phyloP scores from a whole-genome alignment of 2,797 vertebrate species.

The Huso huso region DNA sequence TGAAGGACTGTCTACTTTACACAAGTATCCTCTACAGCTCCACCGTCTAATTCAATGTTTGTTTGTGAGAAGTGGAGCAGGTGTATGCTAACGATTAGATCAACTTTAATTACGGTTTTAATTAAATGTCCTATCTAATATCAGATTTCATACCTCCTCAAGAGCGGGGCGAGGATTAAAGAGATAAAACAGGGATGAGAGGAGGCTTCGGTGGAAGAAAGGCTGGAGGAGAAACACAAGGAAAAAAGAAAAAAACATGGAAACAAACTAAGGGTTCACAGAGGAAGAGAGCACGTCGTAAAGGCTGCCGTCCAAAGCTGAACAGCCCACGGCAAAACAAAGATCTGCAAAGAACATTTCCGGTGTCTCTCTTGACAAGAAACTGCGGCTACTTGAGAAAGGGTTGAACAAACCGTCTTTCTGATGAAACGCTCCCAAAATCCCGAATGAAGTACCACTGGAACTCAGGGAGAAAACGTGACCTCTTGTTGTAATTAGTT shows the following conservation, averaged over 20 bases:
- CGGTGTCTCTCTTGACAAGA: no score
- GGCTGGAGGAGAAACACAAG: conserved; percentile 12
- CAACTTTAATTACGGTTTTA: conserved; percentile 86
- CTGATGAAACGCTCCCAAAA: no score
- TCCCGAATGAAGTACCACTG: no score
- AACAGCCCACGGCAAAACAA: no score
- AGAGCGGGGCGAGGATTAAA: conserved; percentile 36
- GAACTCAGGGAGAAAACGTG: no score
- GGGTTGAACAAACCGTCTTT: no score
- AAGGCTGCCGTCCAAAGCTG: no score
- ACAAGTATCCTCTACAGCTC: conserved; percentile 58
- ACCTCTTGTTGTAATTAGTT: no score
- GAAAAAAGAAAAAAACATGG: conserved; percentile 5
- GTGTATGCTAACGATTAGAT: conserved; percentile 82
- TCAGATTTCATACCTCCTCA: conserved; percentile 34
- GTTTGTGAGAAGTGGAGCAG: conserved; percentile 64
- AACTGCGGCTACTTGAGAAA: no score
- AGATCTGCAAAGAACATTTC: no score
- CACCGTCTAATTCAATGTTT: conserved; percentile 55
- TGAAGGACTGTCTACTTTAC: conserved; percentile 30
- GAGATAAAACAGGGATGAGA: conserved; percentile 25
- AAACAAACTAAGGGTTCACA: no score
- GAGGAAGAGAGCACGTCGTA: no score
- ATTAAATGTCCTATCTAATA: conserved; percentile 70
- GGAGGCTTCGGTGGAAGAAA: conserved; percentile 17